Evolutionary conservation across 2,113 vertebrate species (phyloP).

Genomic region (Oreotrochilus melanogaster): DNA sequence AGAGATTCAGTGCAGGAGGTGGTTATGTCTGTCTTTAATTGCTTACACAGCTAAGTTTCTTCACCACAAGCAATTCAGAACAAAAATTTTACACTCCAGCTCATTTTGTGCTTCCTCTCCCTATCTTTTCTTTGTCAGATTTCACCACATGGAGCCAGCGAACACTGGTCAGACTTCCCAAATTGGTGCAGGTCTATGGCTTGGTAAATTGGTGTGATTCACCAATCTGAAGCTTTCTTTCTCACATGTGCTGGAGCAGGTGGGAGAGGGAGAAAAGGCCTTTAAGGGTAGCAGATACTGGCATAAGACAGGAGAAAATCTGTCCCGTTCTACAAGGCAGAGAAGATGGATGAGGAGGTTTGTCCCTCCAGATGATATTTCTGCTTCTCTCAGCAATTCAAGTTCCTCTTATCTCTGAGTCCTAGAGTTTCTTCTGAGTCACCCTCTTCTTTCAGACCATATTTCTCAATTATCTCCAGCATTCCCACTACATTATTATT

Average conservation of each 20-base stretch:
- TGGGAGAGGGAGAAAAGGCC: neutral
- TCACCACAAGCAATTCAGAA: neutral
- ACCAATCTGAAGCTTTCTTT: neutral
- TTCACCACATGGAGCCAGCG: accelerated
- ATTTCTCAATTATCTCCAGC: neutral
- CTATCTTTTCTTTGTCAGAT: neutral
- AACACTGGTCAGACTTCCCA: neutral
- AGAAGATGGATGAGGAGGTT: neutral
- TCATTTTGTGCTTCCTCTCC: neutral
- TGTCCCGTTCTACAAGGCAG: neutral
- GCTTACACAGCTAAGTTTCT: neutral
- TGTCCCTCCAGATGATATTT: neutral
- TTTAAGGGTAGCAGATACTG: neutral
- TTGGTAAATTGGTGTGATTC: neutral
- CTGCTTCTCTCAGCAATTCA: neutral
- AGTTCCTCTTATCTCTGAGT: neutral
- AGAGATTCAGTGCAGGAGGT: neutral
- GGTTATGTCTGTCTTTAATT: neutral
- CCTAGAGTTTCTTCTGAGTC: neutral
- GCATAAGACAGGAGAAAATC: neutral
- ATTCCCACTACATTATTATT: neutral
- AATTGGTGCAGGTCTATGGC: neutral
- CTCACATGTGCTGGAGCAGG: neutral
- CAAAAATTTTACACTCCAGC: neutral
- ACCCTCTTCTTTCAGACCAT: neutral